Conservation (phyloP, 2,113 vertebrate species). For the Callipepla squamata region DNA sequence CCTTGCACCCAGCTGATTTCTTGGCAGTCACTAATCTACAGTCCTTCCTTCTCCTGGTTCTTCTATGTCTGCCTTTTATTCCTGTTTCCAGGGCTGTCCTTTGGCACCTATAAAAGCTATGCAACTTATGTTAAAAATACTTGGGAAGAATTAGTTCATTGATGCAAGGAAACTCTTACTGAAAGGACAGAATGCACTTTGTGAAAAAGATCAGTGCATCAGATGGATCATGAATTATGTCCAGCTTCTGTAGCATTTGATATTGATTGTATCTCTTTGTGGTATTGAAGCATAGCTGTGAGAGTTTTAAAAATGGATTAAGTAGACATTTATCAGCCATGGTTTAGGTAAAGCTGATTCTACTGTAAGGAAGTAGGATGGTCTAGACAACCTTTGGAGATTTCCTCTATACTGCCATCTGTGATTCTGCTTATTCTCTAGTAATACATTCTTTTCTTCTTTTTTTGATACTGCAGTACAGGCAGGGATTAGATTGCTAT, state of each 20-base stretch:
- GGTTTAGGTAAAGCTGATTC: background rate
- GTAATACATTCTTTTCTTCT: background rate
- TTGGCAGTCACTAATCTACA: background rate
- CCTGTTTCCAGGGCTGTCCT: background rate
- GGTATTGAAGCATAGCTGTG: background rate
- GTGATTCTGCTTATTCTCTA: background rate
- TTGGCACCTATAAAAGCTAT: background rate
- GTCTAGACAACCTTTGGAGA: background rate
- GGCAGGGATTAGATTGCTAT: background rate
- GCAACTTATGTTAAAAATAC: background rate
- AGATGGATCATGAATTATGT: background rate
- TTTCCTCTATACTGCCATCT: background rate
- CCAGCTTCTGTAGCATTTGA: background rate
- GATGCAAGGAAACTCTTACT: background rate
- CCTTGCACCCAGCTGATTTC: background rate
- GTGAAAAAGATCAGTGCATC: background rate
- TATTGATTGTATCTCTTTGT: background rate
- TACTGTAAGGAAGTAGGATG: background rate
- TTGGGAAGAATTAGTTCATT: background rate
- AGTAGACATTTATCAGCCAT: background rate
- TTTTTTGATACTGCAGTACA: background rate
- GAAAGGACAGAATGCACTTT: background rate
- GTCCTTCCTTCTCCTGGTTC: background rate
- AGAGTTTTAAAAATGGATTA: background rate
- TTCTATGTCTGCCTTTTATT: background rate